Percentiles rank a stretch among this genome's conserved stretches.
Evolutionary conservation across 2,797 vertebrate genomes (phyloP).

Genomic region (Sandelia bainsii): DNA sequence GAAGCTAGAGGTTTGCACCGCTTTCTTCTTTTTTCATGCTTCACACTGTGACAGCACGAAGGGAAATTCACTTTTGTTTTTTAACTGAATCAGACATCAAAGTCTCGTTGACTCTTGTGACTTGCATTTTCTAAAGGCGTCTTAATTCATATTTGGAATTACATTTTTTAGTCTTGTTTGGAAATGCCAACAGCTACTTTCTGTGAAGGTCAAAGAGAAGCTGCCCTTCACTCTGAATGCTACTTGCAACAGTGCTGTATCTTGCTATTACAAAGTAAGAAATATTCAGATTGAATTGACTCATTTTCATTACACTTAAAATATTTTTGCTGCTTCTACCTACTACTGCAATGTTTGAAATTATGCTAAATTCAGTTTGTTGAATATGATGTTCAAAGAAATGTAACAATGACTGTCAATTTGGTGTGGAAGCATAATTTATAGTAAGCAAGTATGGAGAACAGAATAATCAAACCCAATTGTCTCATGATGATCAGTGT

Average conservation of each 20-base stretch:
- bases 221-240: neutral
- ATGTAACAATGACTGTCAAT: neutral
- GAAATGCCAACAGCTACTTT: neutral
- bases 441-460: neutral
- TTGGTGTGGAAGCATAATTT: neutral
- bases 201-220: neutral
- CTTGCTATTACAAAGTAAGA: neutral
- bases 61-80: too few species aligned
- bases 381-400: neutral
- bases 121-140: neutral
- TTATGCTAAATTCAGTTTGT: neutral
- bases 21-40: neutral
- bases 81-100: neutral
- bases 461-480: neutral
- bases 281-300: neutral
- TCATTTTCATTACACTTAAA: neutral
- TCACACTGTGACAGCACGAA: too few species aligned
- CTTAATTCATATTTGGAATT: neutral
- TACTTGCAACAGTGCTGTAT: neutral
- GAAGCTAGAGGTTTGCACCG: neutral
- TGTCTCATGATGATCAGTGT: slow-evolving; percentile 21
- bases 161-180: neutral
- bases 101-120: neutral
- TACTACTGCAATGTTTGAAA: neutral
- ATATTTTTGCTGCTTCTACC: neutral